Conservation (phyloP, 2,797 vertebrate genomes). For the Decapterus maruadsi region DNA sequence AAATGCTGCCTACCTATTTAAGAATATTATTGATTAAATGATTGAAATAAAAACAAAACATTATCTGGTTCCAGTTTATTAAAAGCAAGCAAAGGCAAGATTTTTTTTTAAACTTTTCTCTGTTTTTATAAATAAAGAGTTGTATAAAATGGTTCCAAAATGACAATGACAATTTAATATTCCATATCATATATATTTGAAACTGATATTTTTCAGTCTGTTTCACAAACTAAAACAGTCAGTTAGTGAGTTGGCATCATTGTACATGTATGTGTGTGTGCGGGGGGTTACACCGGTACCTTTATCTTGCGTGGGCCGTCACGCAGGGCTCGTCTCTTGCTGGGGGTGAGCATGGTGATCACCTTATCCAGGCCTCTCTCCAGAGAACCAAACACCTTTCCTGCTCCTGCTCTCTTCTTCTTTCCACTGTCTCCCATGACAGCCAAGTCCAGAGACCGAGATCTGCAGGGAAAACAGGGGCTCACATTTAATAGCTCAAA, state of each 20-base stretch:
- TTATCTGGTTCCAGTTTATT: not conserved
- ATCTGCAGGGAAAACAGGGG: conserved; percentile 77
- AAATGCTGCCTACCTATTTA: not conserved
- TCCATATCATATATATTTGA: no score
- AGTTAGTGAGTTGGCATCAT: not conserved
- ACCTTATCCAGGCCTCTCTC: conserved; percentile 97
- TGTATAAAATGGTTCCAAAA: not conserved
- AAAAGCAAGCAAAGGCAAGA: no score
- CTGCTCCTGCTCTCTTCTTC: conserved; percentile 84
- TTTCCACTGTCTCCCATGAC: conserved; percentile 86
- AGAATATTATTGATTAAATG: not conserved
- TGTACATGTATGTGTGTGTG: not conserved
- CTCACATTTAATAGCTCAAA: not conserved
- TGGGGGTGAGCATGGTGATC: conserved; percentile 94
- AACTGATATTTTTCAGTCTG: not conserved
- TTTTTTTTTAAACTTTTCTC: not conserved
- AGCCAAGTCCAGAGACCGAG: conserved; percentile 90
- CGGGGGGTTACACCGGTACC: conserved; percentile 79
- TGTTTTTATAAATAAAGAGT: not conserved
- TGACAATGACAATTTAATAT: no score
- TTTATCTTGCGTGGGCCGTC: conserved; percentile 90
- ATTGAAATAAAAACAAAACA: not conserved
- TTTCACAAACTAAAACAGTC: not conserved
- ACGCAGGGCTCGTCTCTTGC: conserved; percentile 87
- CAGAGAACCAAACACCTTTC: conserved; percentile 92